Percentiles rank a stretch among this genome's conserved stretches.
phyloP scores from a whole-genome alignment of 2,113 vertebrate species.

The Columba livia region DNA sequence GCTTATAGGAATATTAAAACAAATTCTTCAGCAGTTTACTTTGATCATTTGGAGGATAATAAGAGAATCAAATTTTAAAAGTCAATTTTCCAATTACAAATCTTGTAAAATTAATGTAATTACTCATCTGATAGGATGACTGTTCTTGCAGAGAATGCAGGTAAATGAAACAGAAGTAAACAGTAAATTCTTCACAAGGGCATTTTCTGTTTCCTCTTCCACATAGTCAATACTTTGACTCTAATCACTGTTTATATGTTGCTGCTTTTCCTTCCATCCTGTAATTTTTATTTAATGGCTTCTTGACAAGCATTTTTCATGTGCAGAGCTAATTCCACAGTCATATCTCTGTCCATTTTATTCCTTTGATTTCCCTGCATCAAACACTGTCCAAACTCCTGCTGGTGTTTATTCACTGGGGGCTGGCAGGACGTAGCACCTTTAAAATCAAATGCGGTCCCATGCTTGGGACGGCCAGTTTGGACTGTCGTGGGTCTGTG shows the following conservation, averaged over 20 bases:
- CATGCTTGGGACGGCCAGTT: background rate
- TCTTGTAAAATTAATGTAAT: background rate
- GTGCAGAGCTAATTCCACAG: background rate
- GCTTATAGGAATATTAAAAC: background rate
- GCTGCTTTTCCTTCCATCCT: background rate
- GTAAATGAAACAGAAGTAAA: background rate
- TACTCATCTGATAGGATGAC: background rate
- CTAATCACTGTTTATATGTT: background rate
- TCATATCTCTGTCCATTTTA: background rate
- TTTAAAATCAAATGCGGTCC: background rate
- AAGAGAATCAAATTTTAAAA: background rate
- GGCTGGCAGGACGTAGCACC: background rate
- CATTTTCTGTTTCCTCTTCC: background rate
- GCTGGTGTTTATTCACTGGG: accelerated
- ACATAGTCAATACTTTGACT: background rate
- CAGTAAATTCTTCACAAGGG: background rate
- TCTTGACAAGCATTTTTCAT: background rate
- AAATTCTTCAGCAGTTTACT: background rate
- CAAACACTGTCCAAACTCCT: background rate
- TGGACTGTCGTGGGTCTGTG: background rate
- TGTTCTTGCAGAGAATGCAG: background rate
- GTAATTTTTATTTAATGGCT: background rate
- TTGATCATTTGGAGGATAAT: background rate
- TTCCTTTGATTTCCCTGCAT: background rate
- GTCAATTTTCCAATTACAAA: background rate